These are phyloP conservation scores for Potamilus streckersoni DNA, from an alignment of 1,140 invertebrate genomes.

Conservation along the genomic window DNA sequence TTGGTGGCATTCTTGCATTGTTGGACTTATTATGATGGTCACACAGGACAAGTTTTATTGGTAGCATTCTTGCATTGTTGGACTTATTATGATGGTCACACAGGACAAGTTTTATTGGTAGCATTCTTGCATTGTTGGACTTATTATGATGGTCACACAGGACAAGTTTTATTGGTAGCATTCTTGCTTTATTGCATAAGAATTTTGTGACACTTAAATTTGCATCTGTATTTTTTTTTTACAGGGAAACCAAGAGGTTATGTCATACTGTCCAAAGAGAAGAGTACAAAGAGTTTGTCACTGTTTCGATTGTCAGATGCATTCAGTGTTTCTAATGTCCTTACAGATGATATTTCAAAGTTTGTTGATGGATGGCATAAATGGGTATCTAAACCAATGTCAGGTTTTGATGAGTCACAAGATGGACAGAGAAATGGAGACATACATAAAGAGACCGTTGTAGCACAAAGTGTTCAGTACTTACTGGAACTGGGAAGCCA, in stretches of 20 bases:
- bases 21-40: neutral
- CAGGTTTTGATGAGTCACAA: neutral
- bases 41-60: too few species aligned
- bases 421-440: neutral
- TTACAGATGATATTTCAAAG: slow-evolving; percentile 2
- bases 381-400: neutral
- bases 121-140: too few species aligned
- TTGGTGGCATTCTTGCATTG: neutral
- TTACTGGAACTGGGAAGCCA: too few species aligned
- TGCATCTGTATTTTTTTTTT: slow-evolving; percentile 4
- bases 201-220: neutral
- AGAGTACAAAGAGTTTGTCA: slow-evolving; percentile 6
- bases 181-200: neutral
- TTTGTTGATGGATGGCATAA: slow-evolving; percentile 6
- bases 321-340: slow-evolving; percentile 13
- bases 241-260: slow-evolving; percentile 34
- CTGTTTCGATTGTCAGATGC: slow-evolving; percentile 24
- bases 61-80: too few species aligned
- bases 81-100: too few species aligned
- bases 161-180: too few species aligned
- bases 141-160: too few species aligned
- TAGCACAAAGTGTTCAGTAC: neutral
- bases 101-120: too few species aligned
- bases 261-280: slow-evolving; percentile 16
- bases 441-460: neutral